These are phyloP conservation scores for Drosophila pruinosa DNA, from an alignment of 1,140 invertebrate genomes.

Conservation along the genomic window DNA sequence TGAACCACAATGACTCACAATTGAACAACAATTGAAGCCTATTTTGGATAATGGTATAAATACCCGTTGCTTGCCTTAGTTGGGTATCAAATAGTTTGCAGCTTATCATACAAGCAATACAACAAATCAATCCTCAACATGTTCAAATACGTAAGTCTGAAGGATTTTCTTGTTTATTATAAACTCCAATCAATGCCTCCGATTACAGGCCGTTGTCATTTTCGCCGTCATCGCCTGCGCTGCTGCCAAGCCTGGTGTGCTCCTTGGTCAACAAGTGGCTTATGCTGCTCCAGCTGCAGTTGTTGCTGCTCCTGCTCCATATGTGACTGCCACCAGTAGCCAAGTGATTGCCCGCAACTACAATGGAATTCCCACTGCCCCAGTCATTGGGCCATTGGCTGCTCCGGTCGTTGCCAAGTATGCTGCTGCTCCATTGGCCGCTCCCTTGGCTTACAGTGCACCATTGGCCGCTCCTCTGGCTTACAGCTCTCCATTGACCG, in stretches of 20 bases:
- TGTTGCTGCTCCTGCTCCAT: constrained; percentile 65
- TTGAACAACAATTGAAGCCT: not conserved
- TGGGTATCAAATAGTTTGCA: not conserved
- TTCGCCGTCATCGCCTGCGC: constrained; percentile 71
- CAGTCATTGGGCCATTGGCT: constrained; percentile 54
- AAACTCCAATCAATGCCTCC: not conserved
- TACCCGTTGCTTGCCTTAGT: not conserved
- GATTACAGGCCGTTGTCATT: constrained; percentile 61
- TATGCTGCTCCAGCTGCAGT: constrained; percentile 60
- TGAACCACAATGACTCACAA: not conserved
- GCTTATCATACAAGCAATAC: not conserved
- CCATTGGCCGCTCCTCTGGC: constrained; percentile 29
- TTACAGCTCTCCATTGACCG: constrained; percentile 18
- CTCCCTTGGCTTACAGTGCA: constrained; percentile 5
- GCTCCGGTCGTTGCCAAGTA: constrained; percentile 30
- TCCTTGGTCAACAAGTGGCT: constrained; percentile 43
- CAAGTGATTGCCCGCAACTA: constrained; percentile 83
- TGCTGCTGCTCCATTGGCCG: constrained; percentile 24
- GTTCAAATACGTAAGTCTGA: constrained; percentile 69
- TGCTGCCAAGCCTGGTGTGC: constrained; percentile 71
- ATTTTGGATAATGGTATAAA: not conserved
- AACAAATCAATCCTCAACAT: constrained; percentile 35
- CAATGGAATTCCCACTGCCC: constrained; percentile 78
- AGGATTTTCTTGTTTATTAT: not conserved
- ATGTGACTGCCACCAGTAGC: constrained; percentile 83